phyloP scores from a whole-genome alignment of 2,113 vertebrate genomes.

The Corydoras maculifer region DNA sequence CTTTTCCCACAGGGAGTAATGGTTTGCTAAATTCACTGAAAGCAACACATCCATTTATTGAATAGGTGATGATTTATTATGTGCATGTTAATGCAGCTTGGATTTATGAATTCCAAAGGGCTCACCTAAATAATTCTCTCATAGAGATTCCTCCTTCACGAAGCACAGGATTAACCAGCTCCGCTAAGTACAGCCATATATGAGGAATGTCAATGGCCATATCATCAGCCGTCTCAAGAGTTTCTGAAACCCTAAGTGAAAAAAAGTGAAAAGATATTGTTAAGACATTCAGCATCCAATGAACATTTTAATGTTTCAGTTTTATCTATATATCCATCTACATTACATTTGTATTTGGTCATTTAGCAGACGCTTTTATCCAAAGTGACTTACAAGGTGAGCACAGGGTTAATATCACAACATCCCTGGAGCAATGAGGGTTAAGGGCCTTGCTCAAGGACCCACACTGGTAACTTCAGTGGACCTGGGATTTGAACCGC shows the following conservation, averaged over 20 bases:
- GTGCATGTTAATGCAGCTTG: too few relatives aligned
- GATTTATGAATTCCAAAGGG: background rate
- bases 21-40: constrained; percentile 97
- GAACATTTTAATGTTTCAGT: too few relatives aligned
- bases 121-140: constrained; percentile 92
- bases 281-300: background rate
- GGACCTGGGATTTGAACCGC: too few relatives aligned
- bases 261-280: background rate
- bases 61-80: too few relatives aligned
- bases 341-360: too few relatives aligned
- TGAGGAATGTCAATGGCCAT: constrained; percentile 99
- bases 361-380: too few relatives aligned
- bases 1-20: constrained; percentile 97
- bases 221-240: constrained; percentile 88
- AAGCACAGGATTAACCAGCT: constrained; percentile 87
- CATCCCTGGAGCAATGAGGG: too few relatives aligned
- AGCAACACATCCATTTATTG: constrained; percentile 20
- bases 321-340: too few relatives aligned
- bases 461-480: too few relatives aligned
- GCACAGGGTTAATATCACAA: too few relatives aligned
- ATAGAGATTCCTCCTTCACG: constrained; percentile 93
- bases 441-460: too few relatives aligned
- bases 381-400: too few relatives aligned
- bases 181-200: constrained; percentile 96
- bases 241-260: constrained; percentile 78